A percentile compares a stretch with the other conserved stretches of the same genome.
These are phyloP conservation scores for Paguma larvata DNA, from an alignment of 2,797 vertebrate genomes.

Conservation along the genomic window DNA sequence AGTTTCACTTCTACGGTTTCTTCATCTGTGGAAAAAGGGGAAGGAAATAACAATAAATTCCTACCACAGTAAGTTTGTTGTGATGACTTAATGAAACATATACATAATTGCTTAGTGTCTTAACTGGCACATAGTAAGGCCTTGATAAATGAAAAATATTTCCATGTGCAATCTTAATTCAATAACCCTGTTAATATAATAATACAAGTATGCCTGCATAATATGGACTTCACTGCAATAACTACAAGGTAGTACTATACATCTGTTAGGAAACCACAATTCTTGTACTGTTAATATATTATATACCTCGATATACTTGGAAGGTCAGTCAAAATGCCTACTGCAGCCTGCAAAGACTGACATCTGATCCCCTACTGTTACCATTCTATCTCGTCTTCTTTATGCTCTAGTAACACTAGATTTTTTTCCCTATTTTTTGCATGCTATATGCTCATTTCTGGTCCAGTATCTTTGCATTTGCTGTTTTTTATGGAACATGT, in stretches of 20 bases:
- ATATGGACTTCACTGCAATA: neutral
- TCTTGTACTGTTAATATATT: neutral
- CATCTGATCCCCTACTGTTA: neutral
- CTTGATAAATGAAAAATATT: neutral
- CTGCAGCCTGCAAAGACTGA: neutral
- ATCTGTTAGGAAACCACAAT: neutral
- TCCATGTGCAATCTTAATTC: neutral
- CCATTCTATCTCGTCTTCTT: neutral
- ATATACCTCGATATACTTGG: neutral
- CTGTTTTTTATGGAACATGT: neutral
- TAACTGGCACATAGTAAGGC: neutral
- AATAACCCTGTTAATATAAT: neutral
- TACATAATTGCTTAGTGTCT: neutral
- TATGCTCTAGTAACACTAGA: neutral
- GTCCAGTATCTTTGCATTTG: neutral
- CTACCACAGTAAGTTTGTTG: no score
- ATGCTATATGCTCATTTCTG: neutral
- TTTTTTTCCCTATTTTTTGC: neutral
- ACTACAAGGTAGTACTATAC: neutral
- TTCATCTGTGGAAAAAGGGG: neutral
- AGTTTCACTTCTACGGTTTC: neutral
- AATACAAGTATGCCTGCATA: neutral
- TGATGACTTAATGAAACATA: neutral
- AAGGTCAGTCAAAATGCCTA: neutral
- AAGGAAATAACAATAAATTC: neutral